phyloP scores from a whole-genome alignment of 2,113 vertebrate species.

The Chitala chitala region DNA sequence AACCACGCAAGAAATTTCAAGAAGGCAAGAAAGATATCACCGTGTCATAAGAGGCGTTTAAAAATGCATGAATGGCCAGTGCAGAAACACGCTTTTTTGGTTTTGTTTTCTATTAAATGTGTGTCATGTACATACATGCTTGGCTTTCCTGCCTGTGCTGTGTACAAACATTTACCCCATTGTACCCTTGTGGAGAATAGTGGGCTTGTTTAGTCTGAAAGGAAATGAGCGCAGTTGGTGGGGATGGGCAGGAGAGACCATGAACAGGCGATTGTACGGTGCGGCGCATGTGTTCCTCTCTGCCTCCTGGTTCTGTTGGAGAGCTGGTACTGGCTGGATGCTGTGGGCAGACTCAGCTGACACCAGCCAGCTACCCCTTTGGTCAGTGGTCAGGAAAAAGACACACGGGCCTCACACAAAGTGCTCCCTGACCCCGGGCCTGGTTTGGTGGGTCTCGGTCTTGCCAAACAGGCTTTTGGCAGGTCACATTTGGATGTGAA shows the following conservation, averaged over 20 bases:
- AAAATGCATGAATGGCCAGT: not conserved
- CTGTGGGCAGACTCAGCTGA: conserved; percentile 7
- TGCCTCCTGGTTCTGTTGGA: conserved; percentile 53
- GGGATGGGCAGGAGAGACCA: conserved; percentile 38
- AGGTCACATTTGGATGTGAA: not conserved
- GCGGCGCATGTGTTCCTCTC: conserved; percentile 49
- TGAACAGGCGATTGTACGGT: conserved; percentile 56
- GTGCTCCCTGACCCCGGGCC: conserved; percentile 44
- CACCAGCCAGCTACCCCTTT: too few relatives aligned
- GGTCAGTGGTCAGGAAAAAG: too few relatives aligned
- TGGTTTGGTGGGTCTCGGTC: conserved; percentile 32
- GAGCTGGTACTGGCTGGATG: conserved; percentile 42
- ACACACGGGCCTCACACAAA: conserved; percentile 55
- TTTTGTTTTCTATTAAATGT: conserved; percentile 40
- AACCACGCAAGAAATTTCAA: conserved; percentile 41
- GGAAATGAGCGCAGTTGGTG: conserved; percentile 42
- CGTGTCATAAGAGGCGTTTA: not conserved
- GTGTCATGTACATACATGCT: not conserved
- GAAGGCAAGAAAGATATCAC: conserved; percentile 37
- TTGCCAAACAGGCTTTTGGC: conserved; percentile 14
- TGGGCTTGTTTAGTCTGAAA: conserved; percentile 54
- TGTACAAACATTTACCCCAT: conserved; percentile 50
- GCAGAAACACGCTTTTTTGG: conserved; percentile 20
- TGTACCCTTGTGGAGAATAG: conserved; percentile 49
- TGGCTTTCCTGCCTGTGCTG: not conserved